Evolutionary conservation across 2,113 vertebrate species (phyloP).

Genomic region (Falcunculus frontatus): DNA sequence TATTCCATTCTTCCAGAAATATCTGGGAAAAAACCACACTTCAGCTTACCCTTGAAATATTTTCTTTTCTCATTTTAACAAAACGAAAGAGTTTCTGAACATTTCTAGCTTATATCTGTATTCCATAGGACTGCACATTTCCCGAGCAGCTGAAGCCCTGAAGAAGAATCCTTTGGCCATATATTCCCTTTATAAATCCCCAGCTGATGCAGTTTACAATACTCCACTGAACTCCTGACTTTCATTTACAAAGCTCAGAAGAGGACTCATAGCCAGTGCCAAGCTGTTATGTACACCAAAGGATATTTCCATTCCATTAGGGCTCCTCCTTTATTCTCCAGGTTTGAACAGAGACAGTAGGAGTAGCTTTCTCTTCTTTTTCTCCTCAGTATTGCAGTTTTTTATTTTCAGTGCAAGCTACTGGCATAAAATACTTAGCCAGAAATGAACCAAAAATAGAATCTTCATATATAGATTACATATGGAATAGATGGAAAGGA

Average conservation of each 20-base stretch:
- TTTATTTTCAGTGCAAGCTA: neutral
- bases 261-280: neutral
- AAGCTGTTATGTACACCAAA: neutral
- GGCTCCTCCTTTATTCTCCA: neutral
- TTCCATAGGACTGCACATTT: neutral
- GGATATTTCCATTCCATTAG: neutral
- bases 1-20: neutral
- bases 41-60: neutral
- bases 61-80: neutral
- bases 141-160: neutral
- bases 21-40: neutral
- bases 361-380: neutral
- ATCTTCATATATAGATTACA: neutral
- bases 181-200: constrained; percentile 6
- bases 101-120: neutral
- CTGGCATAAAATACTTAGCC: neutral
- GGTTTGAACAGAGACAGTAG: neutral
- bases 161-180: neutral
- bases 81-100: neutral
- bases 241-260: neutral
- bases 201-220: neutral
- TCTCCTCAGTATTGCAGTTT: neutral
- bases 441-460: neutral
- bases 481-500: neutral
- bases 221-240: neutral